A percentile compares a stretch with the other conserved stretches of the same genome.
Conservation (phyloP, 2,888 invertebrate species). For the Bellardia pandia region DNA sequence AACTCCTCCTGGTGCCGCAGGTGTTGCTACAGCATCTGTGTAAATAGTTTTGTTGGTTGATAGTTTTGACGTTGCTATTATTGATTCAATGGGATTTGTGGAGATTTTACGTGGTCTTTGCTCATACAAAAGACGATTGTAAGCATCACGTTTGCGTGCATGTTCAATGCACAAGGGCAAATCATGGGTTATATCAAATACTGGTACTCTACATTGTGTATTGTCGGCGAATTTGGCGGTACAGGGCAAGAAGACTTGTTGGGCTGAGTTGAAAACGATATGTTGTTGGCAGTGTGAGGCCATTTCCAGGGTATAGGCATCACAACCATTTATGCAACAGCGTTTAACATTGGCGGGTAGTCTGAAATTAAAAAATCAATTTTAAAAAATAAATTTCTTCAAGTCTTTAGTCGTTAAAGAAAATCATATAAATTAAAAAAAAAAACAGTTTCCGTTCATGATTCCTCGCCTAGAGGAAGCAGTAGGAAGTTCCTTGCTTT, state of each 20-base stretch:
- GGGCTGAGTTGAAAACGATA: conserved; percentile 93
- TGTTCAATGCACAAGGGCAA: conserved; percentile 94
- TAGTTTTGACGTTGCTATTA: conserved; percentile 45
- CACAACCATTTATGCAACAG: conserved; percentile 80
- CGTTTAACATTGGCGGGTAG: conserved; percentile 77
- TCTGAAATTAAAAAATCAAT: conserved; percentile 34
- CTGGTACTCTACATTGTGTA: conserved; percentile 91
- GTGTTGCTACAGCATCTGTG: conserved; percentile 20
- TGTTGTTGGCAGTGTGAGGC: conserved; percentile 93
- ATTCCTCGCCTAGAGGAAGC: too few species aligned
- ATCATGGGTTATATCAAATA: conserved; percentile 91
- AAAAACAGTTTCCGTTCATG: too few species aligned
- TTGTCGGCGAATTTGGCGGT: conserved; percentile 91
- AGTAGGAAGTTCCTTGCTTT: too few species aligned
- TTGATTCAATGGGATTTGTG: conserved; percentile 38
- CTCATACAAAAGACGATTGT: conserved; percentile 86
- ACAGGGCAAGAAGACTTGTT: conserved; percentile 92
- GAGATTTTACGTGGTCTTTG: conserved; percentile 89
- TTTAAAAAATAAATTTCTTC: neutral
- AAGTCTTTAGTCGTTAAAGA: neutral
- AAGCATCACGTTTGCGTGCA: conserved; percentile 93
- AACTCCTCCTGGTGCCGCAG: neutral
- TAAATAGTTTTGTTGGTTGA: conserved; percentile 27
- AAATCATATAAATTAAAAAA: too few species aligned
- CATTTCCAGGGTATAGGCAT: conserved; percentile 81